Evolutionary conservation across 2,797 vertebrate species (phyloP), one percentile per base, ranked within the genome.

Genomic region (Sylvia borin): DNA sequence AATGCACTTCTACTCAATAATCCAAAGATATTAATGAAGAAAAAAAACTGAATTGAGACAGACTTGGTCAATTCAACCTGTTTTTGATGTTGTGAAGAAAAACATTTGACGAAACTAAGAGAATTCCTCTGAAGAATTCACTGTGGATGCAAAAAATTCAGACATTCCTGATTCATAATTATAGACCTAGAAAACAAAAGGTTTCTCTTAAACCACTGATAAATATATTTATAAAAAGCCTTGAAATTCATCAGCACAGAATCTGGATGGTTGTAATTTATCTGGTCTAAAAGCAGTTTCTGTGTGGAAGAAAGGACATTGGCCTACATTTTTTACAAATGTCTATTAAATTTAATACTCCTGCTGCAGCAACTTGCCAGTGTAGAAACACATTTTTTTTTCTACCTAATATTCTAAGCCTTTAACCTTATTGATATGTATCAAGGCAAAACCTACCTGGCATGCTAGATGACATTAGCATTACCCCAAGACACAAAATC

Each of bases 291-390:
- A 67, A 55, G 10, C 5, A 54, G 3, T 45, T 61, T 53, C 5
- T 36, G 0, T 6, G 0, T 50, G 11, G 6, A n/a, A 3, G 9
- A 85, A 81, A 71, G 2, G 5, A 45, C 6, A 20, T 12, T 32
- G 11, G 12, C 36, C 16, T 29, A 54, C 7, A 54, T 3, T 29
- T 84, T 73, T 62, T 58, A 62, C 1, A 58, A 61, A 57, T 48
- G 9, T 45, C 3, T 57, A 6, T n/a, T 36, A 27, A 42, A 53
- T 53, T 21, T 50, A 50, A 24, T 38, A 57, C n/a, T 64, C 70
- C 16, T 76, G 19, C 4, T 25, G 26, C 20, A 79, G 36, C 43
- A 90, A 53, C 1, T 0, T 71, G 11, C 19, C n/a, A 25, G 24
- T 20, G 7, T 32, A 15, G 31, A 43, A 32, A 18, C 25, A 65